phyloP scores from a whole-genome alignment of 2,797 vertebrate species.

The Poeciliopsis paucimaculata region DNA sequence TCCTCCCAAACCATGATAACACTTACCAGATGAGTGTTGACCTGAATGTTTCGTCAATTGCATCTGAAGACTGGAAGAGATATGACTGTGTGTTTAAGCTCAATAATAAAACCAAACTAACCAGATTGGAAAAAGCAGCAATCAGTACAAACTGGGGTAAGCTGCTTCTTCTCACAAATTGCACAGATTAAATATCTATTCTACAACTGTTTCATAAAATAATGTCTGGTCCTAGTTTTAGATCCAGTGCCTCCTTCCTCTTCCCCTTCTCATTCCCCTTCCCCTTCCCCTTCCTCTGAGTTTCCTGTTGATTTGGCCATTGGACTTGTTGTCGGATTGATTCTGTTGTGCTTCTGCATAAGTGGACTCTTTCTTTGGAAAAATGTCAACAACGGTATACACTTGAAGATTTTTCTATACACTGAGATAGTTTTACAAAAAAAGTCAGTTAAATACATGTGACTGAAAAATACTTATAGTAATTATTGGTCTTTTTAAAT shows the following conservation, averaged over 20 bases:
- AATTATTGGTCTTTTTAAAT: not conserved
- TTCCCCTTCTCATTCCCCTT: no score
- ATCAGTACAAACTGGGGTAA: not conserved
- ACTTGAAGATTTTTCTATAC: not conserved
- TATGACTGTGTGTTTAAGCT: constrained; percentile 43
- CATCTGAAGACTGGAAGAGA: constrained; percentile 21
- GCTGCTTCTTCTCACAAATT: not conserved
- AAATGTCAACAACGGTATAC: not conserved
- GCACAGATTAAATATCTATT: not conserved
- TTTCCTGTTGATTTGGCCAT: not conserved
- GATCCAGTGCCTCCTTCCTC: not conserved
- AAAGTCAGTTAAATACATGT: not conserved
- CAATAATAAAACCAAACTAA: not conserved
- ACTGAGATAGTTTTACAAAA: not conserved
- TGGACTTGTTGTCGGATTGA: not conserved
- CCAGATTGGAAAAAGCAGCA: not conserved
- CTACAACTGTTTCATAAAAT: not conserved
- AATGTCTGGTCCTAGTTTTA: not conserved
- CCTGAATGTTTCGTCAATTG: constrained; percentile 6
- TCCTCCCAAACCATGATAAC: constrained; percentile 34
- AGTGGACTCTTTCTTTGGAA: not conserved
- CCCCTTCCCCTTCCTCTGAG: not conserved
- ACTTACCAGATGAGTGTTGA: constrained; percentile 7
- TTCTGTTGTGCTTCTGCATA: not conserved
- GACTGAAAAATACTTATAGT: not conserved